These are phyloP conservation scores for Chondrilla cf. caribensis DNA, from an alignment of 37 sponge, comb jelly and placozoan species.

Conservation along the genomic window DNA sequence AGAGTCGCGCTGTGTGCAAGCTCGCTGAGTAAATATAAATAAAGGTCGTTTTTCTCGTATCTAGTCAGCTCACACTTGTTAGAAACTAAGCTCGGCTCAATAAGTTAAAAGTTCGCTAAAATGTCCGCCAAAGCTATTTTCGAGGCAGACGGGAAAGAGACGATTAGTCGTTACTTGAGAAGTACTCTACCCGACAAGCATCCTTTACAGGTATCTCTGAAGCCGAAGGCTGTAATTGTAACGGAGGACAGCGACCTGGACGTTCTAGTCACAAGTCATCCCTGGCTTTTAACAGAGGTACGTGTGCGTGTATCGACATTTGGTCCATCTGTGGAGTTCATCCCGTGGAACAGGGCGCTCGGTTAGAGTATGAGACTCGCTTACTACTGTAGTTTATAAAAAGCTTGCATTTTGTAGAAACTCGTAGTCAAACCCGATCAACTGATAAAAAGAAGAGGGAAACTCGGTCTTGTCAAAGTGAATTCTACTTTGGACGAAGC, in stretches of 20 bases:
- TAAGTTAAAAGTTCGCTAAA: no score
- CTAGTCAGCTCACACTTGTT: background rate
- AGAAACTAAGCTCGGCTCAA: no score
- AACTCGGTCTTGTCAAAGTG: constrained; percentile 88
- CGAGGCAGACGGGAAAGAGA: constrained; percentile 79
- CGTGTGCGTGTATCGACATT: background rate
- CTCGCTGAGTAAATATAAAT: no score
- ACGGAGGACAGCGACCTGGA: constrained; percentile 31
- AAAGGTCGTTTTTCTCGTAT: no score
- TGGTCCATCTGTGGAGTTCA: no score
- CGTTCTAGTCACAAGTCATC: constrained; percentile 24
- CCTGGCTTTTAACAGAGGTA: constrained; percentile 68
- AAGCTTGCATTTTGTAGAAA: constrained; percentile 38
- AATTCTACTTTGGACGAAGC: constrained; percentile 59
- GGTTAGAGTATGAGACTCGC: no score
- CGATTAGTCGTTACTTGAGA: constrained; percentile 50
- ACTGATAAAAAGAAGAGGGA: constrained; percentile 94
- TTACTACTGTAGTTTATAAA: no score
- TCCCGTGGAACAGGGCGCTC: no score
- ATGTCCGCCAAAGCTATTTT: constrained; percentile 85
- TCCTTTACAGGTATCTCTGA: background rate
- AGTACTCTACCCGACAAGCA: background rate
- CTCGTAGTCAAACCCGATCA: constrained; percentile 93
- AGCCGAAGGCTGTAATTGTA: constrained; percentile 28
- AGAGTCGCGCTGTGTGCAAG: no score